Conservation (phyloP, 2,797 vertebrate species). For the Chlorospingus semifuscus region DNA sequence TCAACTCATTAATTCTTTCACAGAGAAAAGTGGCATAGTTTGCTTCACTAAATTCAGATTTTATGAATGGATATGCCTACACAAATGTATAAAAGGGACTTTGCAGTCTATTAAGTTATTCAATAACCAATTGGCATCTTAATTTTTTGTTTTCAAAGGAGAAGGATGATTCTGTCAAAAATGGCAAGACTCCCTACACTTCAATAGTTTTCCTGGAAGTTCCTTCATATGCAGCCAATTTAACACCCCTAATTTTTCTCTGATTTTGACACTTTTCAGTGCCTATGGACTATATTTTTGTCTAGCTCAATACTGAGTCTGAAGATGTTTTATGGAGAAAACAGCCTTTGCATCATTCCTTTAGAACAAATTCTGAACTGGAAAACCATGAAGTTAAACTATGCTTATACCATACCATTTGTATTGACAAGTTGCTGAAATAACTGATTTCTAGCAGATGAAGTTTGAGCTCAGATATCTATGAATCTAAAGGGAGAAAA, state of each 20-base stretch:
- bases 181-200: neutral
- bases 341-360: neutral
- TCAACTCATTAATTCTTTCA: neutral
- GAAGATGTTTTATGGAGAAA: neutral
- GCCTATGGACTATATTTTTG: neutral
- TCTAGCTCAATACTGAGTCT: neutral
- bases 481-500: neutral
- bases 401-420: neutral
- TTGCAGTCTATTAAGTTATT: neutral
- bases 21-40: neutral
- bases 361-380: neutral
- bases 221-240: neutral
- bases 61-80: neutral
- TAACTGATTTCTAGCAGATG: neutral
- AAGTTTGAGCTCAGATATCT: neutral
- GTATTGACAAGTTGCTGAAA: neutral
- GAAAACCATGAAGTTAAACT: neutral
- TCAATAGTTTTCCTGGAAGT: neutral
- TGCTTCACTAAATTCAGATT: neutral
- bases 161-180: neutral
- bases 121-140: neutral
- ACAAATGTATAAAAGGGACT: neutral
- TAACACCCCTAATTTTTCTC: neutral
- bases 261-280: neutral
- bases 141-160: neutral